Percentiles rank a stretch among this genome's conserved stretches.
phyloP scores from a whole-genome alignment of 2,797 vertebrate species.

The Nothura maculosa region DNA sequence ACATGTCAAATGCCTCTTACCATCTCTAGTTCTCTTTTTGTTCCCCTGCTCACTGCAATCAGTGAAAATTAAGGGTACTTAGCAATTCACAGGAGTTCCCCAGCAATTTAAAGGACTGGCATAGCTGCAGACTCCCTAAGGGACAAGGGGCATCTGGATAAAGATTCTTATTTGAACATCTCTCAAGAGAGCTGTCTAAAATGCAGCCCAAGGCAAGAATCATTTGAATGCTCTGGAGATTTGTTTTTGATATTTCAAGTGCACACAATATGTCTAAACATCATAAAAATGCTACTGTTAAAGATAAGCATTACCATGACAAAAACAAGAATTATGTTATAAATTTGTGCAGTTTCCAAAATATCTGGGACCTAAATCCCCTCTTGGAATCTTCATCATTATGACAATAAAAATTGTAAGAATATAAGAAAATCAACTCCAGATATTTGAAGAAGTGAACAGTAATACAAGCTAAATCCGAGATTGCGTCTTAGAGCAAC shows the following conservation, averaged over 20 bases:
- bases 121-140: not conserved
- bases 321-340: not conserved
- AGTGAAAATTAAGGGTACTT: not conserved
- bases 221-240: not conserved
- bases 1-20: not conserved
- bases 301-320: not conserved
- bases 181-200: not conserved
- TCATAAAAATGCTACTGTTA: not conserved
- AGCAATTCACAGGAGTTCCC: not conserved
- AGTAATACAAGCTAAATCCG: not conserved
- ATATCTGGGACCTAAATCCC: not conserved
- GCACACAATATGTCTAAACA: not conserved
- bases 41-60: not conserved
- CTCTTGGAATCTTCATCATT: not conserved
- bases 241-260: not conserved
- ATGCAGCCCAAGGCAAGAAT: not conserved
- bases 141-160: not conserved
- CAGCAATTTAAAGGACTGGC: not conserved
- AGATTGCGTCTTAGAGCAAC: not conserved
- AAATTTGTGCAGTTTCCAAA: not conserved
- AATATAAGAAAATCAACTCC: not conserved
- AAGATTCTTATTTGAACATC: not conserved
- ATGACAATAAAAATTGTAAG: not conserved
- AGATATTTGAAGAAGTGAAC: slow-evolving; percentile 11
- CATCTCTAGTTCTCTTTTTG: not conserved